A percentile compares a stretch with the other conserved stretches of the same genome.
Conservation (phyloP, 2,888 invertebrate genomes). For the Polyommatus iphigenia region DNA sequence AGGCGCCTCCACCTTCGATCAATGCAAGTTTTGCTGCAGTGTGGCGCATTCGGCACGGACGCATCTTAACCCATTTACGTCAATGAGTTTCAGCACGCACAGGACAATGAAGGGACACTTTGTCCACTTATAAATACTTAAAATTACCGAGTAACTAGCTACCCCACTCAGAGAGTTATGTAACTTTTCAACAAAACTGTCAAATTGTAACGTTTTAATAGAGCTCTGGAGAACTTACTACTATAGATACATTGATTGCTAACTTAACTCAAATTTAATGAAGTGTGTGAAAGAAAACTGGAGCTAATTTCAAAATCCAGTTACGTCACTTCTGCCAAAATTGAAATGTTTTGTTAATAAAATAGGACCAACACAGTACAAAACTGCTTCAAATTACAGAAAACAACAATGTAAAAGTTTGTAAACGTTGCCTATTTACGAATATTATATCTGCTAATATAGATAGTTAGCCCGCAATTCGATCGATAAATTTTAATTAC, state of each 20-base stretch:
- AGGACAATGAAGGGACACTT: neutral
- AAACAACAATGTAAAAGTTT: neutral
- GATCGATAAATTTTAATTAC: neutral
- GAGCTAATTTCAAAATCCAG: no score
- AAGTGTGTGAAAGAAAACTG: no score
- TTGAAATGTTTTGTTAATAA: no score
- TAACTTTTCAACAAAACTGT: no score
- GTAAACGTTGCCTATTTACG: neutral
- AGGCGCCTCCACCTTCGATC: conserved; percentile 17
- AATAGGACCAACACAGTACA: no score
- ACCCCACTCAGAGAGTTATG: no score
- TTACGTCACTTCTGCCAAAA: no score
- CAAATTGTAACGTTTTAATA: no score
- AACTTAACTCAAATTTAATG: no score
- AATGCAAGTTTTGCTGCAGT: conserved; percentile 15
- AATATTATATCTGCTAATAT: neutral
- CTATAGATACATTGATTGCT: no score
- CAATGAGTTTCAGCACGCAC: conserved; percentile 1
- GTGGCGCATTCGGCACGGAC: conserved; percentile 10
- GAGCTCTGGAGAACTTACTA: no score
- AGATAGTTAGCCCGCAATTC: neutral
- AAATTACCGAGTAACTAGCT: neutral
- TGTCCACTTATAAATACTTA: neutral
- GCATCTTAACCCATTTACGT: neutral
- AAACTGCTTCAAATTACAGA: no score